Conservation (phyloP, 2,797 vertebrate genomes). For the Tympanoctomys barrerae region DNA sequence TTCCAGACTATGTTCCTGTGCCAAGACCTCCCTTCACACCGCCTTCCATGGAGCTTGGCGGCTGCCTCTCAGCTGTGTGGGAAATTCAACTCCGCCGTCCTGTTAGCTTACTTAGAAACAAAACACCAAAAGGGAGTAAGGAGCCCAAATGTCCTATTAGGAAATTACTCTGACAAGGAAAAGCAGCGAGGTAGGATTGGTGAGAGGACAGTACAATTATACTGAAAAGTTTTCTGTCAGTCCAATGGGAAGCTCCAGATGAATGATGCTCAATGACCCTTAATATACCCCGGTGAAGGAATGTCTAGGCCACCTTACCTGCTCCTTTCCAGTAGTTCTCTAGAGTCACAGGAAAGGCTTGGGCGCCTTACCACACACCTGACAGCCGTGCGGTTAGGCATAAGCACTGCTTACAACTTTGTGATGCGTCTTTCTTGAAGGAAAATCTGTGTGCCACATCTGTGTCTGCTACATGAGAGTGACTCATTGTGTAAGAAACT, state of each 20-base stretch:
- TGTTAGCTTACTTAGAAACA: not conserved
- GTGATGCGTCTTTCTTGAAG: not conserved
- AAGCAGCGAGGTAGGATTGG: not conserved
- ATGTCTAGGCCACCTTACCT: not conserved
- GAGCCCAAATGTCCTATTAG: not conserved
- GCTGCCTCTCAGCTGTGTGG: not conserved
- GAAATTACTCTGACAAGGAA: not conserved
- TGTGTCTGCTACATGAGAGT: not conserved
- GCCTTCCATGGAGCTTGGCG: not conserved
- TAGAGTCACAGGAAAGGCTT: not conserved
- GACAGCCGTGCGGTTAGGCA: not conserved
- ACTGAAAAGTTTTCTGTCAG: not conserved
- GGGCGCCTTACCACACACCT: too few species aligned
- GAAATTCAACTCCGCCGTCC: not conserved
- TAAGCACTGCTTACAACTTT: not conserved
- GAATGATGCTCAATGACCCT: not conserved
- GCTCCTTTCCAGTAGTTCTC: not conserved
- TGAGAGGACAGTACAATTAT: not conserved
- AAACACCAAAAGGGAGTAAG: not conserved
- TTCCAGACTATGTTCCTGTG: not conserved
- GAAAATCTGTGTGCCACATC: not conserved
- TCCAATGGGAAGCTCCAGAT: not conserved
- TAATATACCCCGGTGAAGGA: not conserved
- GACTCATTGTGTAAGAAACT: not conserved
- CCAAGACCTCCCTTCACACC: not conserved